Conservation (phyloP, 1,140 invertebrate genomes). For the Steinernema khuongi region DNA sequence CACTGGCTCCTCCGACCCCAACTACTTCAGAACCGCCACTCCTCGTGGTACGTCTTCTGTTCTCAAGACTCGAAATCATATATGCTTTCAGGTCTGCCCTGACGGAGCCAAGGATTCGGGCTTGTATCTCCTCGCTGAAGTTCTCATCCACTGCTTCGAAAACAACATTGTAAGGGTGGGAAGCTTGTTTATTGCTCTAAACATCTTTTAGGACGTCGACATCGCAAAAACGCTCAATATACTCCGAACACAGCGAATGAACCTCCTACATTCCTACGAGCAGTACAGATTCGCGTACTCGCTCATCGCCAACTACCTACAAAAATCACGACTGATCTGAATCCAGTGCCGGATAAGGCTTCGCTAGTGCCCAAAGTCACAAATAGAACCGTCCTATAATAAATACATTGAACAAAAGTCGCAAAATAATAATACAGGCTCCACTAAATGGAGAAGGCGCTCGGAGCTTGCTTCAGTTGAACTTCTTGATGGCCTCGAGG, state of each 20-base stretch:
- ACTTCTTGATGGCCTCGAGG: constrained; percentile 30
- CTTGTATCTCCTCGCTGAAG: not conserved
- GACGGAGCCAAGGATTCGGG: not conserved
- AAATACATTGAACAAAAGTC: not conserved
- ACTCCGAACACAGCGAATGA: not conserved
- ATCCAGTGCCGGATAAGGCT: not conserved
- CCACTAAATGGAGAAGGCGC: not conserved
- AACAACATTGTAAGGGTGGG: not conserved
- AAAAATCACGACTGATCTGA: not conserved
- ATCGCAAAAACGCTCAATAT: not conserved
- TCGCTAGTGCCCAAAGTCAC: not conserved
- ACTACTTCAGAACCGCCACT: too few relatives aligned
- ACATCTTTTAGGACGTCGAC: not conserved
- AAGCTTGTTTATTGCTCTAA: not conserved
- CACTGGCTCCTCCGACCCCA: too few relatives aligned
- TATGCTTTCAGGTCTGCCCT: not conserved
- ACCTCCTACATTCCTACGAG: not conserved
- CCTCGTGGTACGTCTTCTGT: too few relatives aligned
- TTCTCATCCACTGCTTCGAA: not conserved
- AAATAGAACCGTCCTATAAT: too few relatives aligned
- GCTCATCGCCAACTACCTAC: not conserved
- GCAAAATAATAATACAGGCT: not conserved
- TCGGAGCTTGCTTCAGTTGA: too few relatives aligned
- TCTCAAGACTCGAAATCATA: too few relatives aligned
- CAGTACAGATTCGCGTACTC: not conserved